Evolutionary conservation across 2,888 invertebrate genomes (phyloP).

Genomic region (Phaedon cochleariae): DNA sequence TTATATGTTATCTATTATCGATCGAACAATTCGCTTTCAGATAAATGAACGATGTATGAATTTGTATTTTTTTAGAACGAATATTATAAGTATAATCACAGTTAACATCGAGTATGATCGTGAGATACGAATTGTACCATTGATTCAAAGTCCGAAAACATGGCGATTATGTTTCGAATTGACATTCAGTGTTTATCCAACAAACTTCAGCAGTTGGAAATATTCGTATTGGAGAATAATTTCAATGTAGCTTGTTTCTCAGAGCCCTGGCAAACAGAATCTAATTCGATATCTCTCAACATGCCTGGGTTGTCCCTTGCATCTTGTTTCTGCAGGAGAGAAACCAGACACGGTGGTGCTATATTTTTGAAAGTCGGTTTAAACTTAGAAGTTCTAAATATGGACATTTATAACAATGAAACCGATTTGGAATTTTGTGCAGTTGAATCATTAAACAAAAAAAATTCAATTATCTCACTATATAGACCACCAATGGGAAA

Average conservation of each 20-base stretch:
- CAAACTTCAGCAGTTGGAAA: conserved; percentile 9
- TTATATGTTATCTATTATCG: too few relatives aligned
- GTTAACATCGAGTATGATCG: too few relatives aligned
- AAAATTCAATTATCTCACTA: not conserved
- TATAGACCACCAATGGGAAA: not conserved
- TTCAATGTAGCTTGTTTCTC: not conserved
- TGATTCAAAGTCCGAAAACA: too few relatives aligned
- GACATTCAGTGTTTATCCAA: conserved; percentile 10
- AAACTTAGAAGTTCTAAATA: conserved; percentile 4
- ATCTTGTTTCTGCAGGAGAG: conserved; percentile 7
- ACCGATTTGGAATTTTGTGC: not conserved
- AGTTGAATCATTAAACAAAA: not conserved
- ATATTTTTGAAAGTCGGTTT: conserved; percentile 3
- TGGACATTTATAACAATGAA: conserved; percentile 10
- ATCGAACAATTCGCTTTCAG: too few relatives aligned
- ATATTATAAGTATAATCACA: too few relatives aligned
- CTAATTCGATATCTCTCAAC: conserved; percentile 4
- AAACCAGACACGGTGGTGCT: conserved; percentile 8
- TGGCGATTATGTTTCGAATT: too few relatives aligned
- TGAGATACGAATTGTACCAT: too few relatives aligned
- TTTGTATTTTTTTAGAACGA: too few relatives aligned
- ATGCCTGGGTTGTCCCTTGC: conserved; percentile 5
- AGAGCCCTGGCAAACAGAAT: conserved; percentile 5
- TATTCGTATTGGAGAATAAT: conserved; percentile 4
- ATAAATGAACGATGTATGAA: too few relatives aligned